Percentiles rank a stretch among this genome's conserved stretches.
Evolutionary conservation across 2,797 vertebrate genomes (phyloP).

Genomic region (Choloepus didactylus): DNA sequence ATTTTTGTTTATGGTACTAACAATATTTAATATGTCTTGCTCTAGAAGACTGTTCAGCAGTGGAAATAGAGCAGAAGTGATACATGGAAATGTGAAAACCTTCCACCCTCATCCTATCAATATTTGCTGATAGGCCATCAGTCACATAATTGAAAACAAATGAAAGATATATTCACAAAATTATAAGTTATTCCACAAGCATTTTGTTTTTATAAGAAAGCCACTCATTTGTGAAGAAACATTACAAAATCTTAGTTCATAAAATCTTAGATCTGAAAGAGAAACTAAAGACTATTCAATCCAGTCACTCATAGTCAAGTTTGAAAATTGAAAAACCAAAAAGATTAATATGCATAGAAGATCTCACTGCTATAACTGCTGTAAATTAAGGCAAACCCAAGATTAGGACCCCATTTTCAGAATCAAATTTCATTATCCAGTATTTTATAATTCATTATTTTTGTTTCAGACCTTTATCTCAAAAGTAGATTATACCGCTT

Average conservation of each 20-base stretch:
- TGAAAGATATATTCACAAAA: constrained; percentile 47
- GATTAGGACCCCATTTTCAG: neutral
- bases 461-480: constrained; percentile 23
- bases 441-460: neutral
- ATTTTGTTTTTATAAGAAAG: neutral
- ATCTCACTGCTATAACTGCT: neutral
- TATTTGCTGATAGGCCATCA: constrained; percentile 13
- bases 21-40: neutral
- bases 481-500: neutral
- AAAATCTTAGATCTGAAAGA: neutral
- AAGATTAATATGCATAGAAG: neutral
- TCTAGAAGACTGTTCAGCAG: neutral
- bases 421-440: neutral
- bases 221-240: neutral
- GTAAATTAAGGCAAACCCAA: neutral
- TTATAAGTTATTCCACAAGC: neutral
- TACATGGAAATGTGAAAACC: constrained; percentile 35
- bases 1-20: neutral
- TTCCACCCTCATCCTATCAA: constrained; percentile 3
- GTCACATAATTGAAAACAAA: constrained; percentile 57
- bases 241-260: neutral
- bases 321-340: neutral
- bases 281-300: neutral
- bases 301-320: neutral
- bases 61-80: constrained; percentile 56